These are phyloP conservation scores for Drosophila burlai DNA, from an alignment of 1,140 invertebrate species.

Conservation along the genomic window DNA sequence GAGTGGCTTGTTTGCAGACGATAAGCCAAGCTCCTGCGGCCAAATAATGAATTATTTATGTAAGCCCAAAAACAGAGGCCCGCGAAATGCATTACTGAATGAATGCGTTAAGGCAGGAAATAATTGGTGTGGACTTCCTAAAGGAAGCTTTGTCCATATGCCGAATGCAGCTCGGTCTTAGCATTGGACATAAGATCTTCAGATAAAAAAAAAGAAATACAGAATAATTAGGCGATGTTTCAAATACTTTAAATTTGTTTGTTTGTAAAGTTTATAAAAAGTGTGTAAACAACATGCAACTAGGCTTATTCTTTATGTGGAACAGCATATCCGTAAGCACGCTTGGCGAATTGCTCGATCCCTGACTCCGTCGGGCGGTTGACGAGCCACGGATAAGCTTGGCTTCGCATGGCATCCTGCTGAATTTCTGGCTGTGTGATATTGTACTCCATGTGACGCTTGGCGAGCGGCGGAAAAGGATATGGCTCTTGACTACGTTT, in stretches of 20 bases:
- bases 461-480: not conserved
- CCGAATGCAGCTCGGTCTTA: not conserved
- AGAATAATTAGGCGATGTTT: not conserved
- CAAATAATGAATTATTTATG: conserved; percentile 56
- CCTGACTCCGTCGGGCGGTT: not conserved
- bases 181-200: not conserved
- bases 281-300: too few species aligned
- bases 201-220: not conserved
- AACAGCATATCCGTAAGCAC: not conserved
- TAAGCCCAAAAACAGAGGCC: conserved; percentile 1
- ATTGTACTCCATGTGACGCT: not conserved
- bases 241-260: not conserved
- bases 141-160: not conserved
- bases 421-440: not conserved
- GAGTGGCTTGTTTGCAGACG: conserved; percentile 60
- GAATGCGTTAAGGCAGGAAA: conserved; percentile 31
- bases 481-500: not conserved
- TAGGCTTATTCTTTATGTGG: too few species aligned
- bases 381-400: not conserved
- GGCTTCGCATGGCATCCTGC: not conserved
- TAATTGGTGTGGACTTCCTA: conserved; percentile 25
- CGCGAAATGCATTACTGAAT: conserved; percentile 24
- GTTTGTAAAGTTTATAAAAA: not conserved
- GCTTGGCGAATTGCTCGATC: not conserved
- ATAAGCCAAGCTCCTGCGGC: conserved; percentile 25